These are phyloP conservation scores for Glossophaga mutica DNA, from an alignment of 2,797 vertebrate species.

Conservation along the genomic window DNA sequence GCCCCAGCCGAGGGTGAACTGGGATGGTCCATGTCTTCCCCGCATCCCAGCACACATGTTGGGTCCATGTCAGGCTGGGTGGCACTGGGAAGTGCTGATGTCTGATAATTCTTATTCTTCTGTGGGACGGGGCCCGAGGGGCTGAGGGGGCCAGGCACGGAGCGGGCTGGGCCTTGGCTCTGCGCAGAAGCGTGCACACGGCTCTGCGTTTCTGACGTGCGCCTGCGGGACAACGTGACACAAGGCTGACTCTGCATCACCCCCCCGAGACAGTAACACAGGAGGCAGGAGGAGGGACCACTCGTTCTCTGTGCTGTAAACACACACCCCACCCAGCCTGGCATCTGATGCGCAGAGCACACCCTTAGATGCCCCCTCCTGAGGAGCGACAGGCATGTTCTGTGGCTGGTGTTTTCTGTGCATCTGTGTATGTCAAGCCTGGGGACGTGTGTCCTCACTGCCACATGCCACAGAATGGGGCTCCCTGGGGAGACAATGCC, in stretches of 20 bases:
- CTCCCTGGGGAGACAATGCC: conserved; percentile 56
- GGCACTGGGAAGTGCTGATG: not conserved
- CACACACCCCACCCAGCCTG: not conserved
- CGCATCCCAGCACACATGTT: rapidly evolving
- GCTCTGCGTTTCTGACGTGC: not conserved
- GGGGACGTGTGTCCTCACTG: not conserved
- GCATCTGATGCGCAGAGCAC: not conserved
- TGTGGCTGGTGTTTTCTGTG: not conserved
- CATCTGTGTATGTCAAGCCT: not conserved
- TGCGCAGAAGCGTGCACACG: not conserved
- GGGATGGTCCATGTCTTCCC: not conserved
- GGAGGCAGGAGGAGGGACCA: not conserved
- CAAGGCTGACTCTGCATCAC: not conserved
- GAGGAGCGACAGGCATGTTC: not conserved
- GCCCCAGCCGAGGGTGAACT: not conserved
- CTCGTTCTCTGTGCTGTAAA: not conserved
- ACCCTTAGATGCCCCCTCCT: not conserved
- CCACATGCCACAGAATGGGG: conserved; percentile 43
- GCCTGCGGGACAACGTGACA: not conserved
- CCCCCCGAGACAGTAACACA: not conserved
- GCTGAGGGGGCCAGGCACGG: not conserved
- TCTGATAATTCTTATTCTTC: not conserved
- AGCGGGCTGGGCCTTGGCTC: not conserved
- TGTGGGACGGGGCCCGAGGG: not conserved
- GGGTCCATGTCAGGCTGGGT: not conserved